A percentile compares a stretch with the other conserved stretches of the same genome.
Conservation (phyloP, 2,888 invertebrate species). For the Thumatha senex region DNA sequence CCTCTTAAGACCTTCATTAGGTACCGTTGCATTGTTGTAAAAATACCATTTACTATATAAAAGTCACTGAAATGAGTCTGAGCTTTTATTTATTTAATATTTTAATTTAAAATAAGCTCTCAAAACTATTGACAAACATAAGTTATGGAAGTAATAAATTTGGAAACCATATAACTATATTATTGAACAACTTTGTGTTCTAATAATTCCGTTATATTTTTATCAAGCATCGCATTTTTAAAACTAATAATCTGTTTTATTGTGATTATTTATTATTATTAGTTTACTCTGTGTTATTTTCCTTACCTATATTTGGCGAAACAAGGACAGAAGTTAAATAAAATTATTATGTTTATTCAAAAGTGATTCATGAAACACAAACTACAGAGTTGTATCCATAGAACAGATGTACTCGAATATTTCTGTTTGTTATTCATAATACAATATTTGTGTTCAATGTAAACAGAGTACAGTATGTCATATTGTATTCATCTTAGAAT, state of each 20-base stretch:
- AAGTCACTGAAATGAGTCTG: too few species aligned
- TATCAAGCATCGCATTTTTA: neutral
- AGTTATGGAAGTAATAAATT: too few species aligned
- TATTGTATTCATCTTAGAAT: too few species aligned
- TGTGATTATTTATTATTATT: constrained; percentile 2
- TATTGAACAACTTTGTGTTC: too few species aligned
- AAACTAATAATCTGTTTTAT: neutral
- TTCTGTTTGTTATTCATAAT: constrained; percentile 2
- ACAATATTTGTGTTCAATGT: neutral
- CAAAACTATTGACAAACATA: too few species aligned
- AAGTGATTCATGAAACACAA: constrained; percentile 18
- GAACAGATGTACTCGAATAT: constrained; percentile 5
- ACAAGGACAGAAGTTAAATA: constrained; percentile 26
- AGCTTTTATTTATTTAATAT: too few species aligned
- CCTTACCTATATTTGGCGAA: constrained; percentile 18
- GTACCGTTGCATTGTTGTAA: too few species aligned
- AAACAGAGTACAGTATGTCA: neutral
- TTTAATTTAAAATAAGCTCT: too few species aligned
- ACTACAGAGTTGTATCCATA: constrained; percentile 10
- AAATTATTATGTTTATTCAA: constrained; percentile 12
- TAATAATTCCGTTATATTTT: neutral
- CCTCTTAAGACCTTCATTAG: too few species aligned
- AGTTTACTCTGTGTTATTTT: constrained; percentile 9
- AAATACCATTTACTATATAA: too few species aligned
- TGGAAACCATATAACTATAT: too few species aligned